A percentile compares a stretch with the other conserved stretches of the same genome.
Conservation (phyloP, 1,140 invertebrate species). For the Monomorium pharaonis region DNA sequence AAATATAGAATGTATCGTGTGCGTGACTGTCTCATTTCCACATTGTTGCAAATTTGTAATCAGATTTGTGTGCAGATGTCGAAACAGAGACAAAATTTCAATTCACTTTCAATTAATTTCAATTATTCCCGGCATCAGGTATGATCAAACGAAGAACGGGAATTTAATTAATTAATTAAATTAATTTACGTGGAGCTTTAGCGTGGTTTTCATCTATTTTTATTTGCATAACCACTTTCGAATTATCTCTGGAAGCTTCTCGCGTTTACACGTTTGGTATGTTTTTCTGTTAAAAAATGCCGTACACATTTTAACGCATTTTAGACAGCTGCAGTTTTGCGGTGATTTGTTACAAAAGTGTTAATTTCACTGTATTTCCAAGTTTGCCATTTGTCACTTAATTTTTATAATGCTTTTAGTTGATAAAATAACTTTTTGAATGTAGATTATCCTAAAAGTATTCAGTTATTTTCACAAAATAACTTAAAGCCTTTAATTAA, state of each 20-base stretch:
- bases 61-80: not conserved
- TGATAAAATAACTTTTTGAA: not conserved
- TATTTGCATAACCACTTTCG: not conserved
- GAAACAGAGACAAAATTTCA: not conserved
- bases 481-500: not conserved
- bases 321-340: not conserved
- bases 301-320: not conserved
- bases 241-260: not conserved
- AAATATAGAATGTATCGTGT: not conserved
- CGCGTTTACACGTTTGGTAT: not conserved
- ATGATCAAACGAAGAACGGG: not conserved
- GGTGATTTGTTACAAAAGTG: not conserved
- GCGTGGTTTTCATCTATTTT: not conserved
- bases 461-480: not conserved
- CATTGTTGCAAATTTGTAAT: not conserved
- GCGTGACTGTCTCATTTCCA: not conserved
- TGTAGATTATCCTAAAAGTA: not conserved
- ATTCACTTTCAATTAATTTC: slow-evolving; percentile 2
- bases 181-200: slow-evolving; percentile 8
- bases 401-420: slow-evolving; percentile 11
- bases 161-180: slow-evolving; percentile 29
- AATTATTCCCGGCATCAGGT: not conserved
- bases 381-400: not conserved
- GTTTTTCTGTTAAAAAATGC: not conserved
- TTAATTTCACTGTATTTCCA: not conserved